Evolutionary conservation across 2,888 invertebrate genomes (phyloP).

Genomic region (Phasia obesa): DNA sequence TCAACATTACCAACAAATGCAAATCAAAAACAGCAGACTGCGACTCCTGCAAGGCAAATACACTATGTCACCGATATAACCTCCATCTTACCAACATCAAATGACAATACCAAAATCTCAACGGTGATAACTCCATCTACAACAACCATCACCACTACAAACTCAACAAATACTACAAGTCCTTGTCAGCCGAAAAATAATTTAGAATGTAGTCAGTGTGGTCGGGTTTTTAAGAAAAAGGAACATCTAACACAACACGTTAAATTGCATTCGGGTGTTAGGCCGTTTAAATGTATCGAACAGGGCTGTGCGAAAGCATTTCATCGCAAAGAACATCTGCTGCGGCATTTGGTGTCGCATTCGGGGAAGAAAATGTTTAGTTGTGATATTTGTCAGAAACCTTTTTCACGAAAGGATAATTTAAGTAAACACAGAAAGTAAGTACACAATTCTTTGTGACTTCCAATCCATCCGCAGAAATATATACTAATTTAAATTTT

Average conservation of each 20-base stretch:
- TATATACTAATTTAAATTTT: no score
- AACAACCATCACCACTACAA: constrained; percentile 41
- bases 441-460: constrained; percentile 21
- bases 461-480: no score
- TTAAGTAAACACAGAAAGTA: constrained; percentile 82
- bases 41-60: constrained; percentile 54
- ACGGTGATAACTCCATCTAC: constrained; percentile 18
- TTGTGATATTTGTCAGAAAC: constrained; percentile 85
- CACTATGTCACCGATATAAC: constrained; percentile 54
- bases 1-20: constrained; percentile 16
- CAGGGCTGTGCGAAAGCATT: constrained; percentile 86
- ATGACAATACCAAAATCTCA: constrained; percentile 26
- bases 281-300: constrained; percentile 86
- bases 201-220: constrained; percentile 85
- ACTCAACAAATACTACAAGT: constrained; percentile 50
- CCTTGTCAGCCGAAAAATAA: constrained; percentile 50
- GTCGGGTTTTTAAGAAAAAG: constrained; percentile 86
- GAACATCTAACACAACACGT: constrained; percentile 88
- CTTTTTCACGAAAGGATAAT: constrained; percentile 83
- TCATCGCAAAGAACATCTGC: constrained; percentile 87
- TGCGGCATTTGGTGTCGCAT: constrained; percentile 87
- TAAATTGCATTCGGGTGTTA: constrained; percentile 86
- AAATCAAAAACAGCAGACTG: constrained; percentile 34
- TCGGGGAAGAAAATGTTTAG: constrained; percentile 87
- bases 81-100: constrained; percentile 30